Percentiles rank a stretch among this genome's conserved stretches.
phyloP scores from a whole-genome alignment of 2,888 invertebrate species.

The Keiferia lycopersicella region DNA sequence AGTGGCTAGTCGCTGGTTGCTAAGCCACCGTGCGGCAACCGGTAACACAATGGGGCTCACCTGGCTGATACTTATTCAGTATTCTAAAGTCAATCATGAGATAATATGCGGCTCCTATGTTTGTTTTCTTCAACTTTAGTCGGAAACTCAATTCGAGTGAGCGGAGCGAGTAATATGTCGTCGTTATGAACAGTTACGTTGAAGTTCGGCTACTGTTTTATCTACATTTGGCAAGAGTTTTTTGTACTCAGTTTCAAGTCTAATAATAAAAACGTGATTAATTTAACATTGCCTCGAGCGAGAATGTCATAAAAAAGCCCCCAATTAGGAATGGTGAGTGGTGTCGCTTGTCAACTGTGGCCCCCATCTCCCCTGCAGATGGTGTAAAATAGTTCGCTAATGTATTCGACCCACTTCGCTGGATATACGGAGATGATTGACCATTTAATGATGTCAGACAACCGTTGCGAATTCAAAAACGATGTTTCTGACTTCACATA shows the following conservation, averaged over 20 bases:
- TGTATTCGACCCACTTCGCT: slow-evolving; percentile 64
- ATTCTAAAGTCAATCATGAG: slow-evolving; percentile 18
- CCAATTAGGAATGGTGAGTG: slow-evolving; percentile 5
- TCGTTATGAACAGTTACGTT: slow-evolving; percentile 18
- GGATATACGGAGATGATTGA: slow-evolving; percentile 66
- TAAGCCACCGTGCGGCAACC: neutral
- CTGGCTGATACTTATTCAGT: slow-evolving; percentile 2
- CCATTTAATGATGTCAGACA: slow-evolving; percentile 68
- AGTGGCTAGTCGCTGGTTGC: neutral
- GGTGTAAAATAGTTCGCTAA: slow-evolving; percentile 55
- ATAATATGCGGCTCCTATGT: slow-evolving; percentile 6
- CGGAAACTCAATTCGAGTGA: slow-evolving; percentile 14
- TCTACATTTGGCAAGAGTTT: neutral
- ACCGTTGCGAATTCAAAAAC: slow-evolving; percentile 56
- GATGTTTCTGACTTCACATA: slow-evolving; percentile 26
- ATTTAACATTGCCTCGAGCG: neutral
- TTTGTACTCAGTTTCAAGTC: neutral
- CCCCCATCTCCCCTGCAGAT: slow-evolving; percentile 34
- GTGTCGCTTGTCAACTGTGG: slow-evolving; percentile 29
- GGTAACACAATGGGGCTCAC: slow-evolving; percentile 11
- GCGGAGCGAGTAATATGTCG: slow-evolving; percentile 23
- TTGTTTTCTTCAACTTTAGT: slow-evolving; percentile 16
- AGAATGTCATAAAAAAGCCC: slow-evolving; percentile 21
- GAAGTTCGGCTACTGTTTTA: slow-evolving; percentile 5
- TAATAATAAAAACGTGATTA: neutral